Conservation (phyloP, 2,888 invertebrate genomes). For the Coleophora deauratella region DNA sequence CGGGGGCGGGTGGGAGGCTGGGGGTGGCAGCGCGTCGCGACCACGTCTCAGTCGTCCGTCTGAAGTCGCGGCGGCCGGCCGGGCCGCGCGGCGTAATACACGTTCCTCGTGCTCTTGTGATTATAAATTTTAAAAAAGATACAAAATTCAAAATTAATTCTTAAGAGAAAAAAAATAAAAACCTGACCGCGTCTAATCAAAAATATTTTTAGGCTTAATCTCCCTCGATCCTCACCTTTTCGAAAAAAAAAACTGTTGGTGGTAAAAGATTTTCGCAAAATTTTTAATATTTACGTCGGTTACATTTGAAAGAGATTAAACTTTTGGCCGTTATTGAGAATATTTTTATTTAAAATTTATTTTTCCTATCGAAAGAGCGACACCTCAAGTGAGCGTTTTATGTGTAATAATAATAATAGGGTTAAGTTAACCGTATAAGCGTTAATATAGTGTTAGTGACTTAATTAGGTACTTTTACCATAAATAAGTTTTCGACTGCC, state of each 20-base stretch:
- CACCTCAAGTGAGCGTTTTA: slow-evolving; percentile 48
- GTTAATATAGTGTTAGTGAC: slow-evolving; percentile 52
- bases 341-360: slow-evolving; percentile 61
- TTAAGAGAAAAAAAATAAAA: slow-evolving; percentile 22
- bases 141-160: slow-evolving; percentile 26
- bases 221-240: slow-evolving; percentile 55
- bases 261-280: slow-evolving; percentile 60
- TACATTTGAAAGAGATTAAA: slow-evolving; percentile 65
- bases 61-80: slow-evolving; percentile 72
- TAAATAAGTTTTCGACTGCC: slow-evolving; percentile 36
- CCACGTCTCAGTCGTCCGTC: slow-evolving; percentile 69
- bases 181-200: slow-evolving; percentile 61
- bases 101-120: slow-evolving; percentile 76
- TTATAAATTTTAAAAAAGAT: slow-evolving; percentile 64
- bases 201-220: slow-evolving; percentile 67
- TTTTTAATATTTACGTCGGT: slow-evolving; percentile 73
- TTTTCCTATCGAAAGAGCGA: slow-evolving; percentile 47
- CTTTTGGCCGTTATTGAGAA: slow-evolving; percentile 66
- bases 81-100: slow-evolving; percentile 70
- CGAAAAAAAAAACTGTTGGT: slow-evolving; percentile 57
- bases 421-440: slow-evolving; percentile 43
- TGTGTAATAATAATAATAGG: slow-evolving; percentile 22
- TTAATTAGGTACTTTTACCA: slow-evolving; percentile 32
- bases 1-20: slow-evolving; percentile 25
- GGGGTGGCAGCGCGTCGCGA: slow-evolving; percentile 40